Evolutionary conservation across 92 coral and sea anemone genomes (phyloP), one percentile per base, ranked within the genome.

Genomic region (Zoanthus sansibaricus): DNA sequence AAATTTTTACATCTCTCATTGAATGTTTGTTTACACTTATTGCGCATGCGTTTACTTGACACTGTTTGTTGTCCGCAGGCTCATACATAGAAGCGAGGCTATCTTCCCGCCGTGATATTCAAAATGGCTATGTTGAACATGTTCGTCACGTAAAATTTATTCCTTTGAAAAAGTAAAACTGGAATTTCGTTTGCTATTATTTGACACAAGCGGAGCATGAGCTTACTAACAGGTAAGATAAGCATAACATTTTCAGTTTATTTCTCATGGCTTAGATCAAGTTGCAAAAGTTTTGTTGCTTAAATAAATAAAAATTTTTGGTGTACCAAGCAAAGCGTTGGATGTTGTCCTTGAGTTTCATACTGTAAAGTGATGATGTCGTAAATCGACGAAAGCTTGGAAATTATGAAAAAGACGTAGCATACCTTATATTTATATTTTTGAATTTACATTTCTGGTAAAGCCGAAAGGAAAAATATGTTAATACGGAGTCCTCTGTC

Each of bases 211-310:
- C 55, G 71, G 92, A 90, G 54, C 56, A 49, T 68, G 74, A 74
- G 92, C 79, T 80, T 90, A 30, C 51, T 90, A 54, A 48, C 87
- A 33, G 92, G 92, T 90, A 79, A 72, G 37, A 55, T 46, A 70
- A 12, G 11, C 56, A 49, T 18, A 21, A 71, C 17, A 5, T 58
- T 33, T 71, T 42, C 10, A 30, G 18, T n/a, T 17, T 55, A 44
- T 33, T 9, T 0, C 7, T 15, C 15, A 11, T 15, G 16, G 51
- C 14, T 31, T 32, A 30, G 42, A 37, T 37, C 42, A 37, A 37
- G 42, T 71, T 12, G 3, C 7, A 33, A 32, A 67, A 25, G 42
- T 37, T 37, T 37, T 37, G 0, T 4, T 37, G 25, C 25, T 25
- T 25, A 25, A 25, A 25, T 37, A 37, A 37, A 37, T 2, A 37